Evolutionary conservation across 2,797 vertebrate genomes (phyloP).

Genomic region (Alfaro cultratus): DNA sequence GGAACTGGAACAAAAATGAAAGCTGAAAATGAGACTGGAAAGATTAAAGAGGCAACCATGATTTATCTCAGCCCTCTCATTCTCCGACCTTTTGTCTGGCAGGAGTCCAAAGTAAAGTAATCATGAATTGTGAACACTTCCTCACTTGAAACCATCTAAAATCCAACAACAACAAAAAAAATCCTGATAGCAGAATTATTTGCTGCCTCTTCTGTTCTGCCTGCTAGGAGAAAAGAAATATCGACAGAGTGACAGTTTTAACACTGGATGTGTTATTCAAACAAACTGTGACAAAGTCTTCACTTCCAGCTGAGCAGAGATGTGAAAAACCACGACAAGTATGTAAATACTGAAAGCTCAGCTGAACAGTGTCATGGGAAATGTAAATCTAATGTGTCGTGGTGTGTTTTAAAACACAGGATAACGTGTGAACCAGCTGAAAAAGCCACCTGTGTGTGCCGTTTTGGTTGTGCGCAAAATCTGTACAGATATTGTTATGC

Average conservation of each 20-base stretch:
- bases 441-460: not conserved
- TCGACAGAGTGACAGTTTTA: constrained; percentile 22
- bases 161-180: constrained; percentile 26
- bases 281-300: constrained; percentile 12
- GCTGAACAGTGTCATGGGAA: constrained; percentile 5
- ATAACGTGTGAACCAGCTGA: constrained; percentile 18
- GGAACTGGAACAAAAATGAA: constrained; percentile 10
- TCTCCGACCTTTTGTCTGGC: constrained; percentile 29
- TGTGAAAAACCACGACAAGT: constrained; percentile 31
- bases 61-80: constrained; percentile 15
- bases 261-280: constrained; percentile 16
- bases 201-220: constrained; percentile 16
- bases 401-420: constrained; percentile 18
- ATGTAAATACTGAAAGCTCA: constrained; percentile 45
- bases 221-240: constrained; percentile 15
- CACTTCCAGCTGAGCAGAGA: constrained; percentile 9
- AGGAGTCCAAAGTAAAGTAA: constrained; percentile 38
- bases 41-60: constrained; percentile 23
- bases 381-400: constrained; percentile 32
- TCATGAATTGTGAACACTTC: constrained; percentile 37
- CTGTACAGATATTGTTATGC: not conserved
- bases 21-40: constrained; percentile 20
- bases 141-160: constrained; percentile 21
- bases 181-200: constrained; percentile 26
- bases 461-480: constrained; percentile 6